phyloP scores from a whole-genome alignment of 1,140 invertebrate species.

The Sitobion miscanthi region DNA sequence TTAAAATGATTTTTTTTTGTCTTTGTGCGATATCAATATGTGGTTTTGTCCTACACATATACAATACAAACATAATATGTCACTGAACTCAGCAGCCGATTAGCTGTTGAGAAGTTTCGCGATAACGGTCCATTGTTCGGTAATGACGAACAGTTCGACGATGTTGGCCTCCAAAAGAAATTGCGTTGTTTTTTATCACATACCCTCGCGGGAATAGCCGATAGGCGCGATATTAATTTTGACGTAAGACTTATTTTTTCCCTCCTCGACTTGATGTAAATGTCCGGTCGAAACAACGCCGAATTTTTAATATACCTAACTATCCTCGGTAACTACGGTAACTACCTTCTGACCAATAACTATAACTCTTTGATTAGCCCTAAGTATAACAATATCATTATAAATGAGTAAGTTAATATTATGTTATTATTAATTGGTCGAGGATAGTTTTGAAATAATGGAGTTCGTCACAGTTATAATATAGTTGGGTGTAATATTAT shows the following conservation, averaged over 20 bases:
- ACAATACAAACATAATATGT: background rate
- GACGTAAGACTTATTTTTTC: background rate
- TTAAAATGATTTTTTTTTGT: slow-evolving; percentile 30
- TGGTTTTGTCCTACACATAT: background rate
- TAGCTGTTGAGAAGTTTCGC: background rate
- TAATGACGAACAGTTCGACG: slow-evolving; percentile 22
- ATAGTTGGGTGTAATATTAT: background rate
- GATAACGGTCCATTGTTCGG: slow-evolving; percentile 36
- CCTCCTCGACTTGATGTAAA: too few relatives aligned
- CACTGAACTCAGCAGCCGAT: slow-evolving; percentile 39
- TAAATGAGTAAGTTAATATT: too few relatives aligned
- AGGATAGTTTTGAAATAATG: background rate
- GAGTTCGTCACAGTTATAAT: background rate
- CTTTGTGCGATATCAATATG: background rate
- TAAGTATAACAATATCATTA: background rate
- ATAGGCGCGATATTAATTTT: background rate
- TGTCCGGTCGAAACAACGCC: background rate
- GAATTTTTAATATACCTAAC: background rate
- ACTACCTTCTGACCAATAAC: too few relatives aligned
- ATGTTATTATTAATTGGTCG: background rate
- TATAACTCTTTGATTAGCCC: too few relatives aligned
- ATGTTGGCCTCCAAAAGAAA: slow-evolving; percentile 27
- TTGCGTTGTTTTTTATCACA: background rate
- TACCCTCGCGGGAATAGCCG: background rate
- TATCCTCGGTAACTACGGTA: too few relatives aligned